Percentiles rank a stretch among this genome's conserved stretches.
Evolutionary conservation across 2,113 vertebrate species (phyloP).

Genomic region (Galbula dea): DNA sequence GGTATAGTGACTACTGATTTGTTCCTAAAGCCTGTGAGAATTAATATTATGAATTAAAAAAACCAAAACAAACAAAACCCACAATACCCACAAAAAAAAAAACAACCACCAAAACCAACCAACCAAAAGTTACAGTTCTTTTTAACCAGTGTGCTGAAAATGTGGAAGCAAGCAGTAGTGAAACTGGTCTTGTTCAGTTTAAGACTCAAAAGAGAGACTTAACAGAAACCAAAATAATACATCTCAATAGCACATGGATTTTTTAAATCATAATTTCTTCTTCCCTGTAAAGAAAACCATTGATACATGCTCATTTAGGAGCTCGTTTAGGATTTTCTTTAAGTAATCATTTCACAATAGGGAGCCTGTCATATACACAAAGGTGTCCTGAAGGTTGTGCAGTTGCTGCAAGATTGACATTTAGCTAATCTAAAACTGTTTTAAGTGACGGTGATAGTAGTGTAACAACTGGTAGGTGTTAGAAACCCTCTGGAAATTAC

Average conservation of each 20-base stretch:
- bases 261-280: not conserved
- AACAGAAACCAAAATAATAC: not conserved
- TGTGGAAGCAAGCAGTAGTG: not conserved
- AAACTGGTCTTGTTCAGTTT: not conserved
- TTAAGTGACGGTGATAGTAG: constrained; percentile 48
- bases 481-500: constrained; percentile 23
- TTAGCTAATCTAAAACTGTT: constrained; percentile 57
- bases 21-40: not conserved
- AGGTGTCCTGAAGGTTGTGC: constrained; percentile 39
- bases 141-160: not conserved
- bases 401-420: constrained; percentile 40
- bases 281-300: not conserved
- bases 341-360: not conserved
- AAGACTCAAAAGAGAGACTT: not conserved
- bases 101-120: not conserved
- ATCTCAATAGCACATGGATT: not conserved
- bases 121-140: not conserved
- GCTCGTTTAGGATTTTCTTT: not conserved
- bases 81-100: no score
- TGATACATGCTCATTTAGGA: not conserved
- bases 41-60: no score
- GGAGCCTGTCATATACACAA: not conserved
- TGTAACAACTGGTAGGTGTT: constrained; percentile 44
- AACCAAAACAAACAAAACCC: no score
- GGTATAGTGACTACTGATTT: not conserved